These are phyloP conservation scores for Coenonympha arcania DNA, from an alignment of 2,888 invertebrate genomes.

Conservation along the genomic window DNA sequence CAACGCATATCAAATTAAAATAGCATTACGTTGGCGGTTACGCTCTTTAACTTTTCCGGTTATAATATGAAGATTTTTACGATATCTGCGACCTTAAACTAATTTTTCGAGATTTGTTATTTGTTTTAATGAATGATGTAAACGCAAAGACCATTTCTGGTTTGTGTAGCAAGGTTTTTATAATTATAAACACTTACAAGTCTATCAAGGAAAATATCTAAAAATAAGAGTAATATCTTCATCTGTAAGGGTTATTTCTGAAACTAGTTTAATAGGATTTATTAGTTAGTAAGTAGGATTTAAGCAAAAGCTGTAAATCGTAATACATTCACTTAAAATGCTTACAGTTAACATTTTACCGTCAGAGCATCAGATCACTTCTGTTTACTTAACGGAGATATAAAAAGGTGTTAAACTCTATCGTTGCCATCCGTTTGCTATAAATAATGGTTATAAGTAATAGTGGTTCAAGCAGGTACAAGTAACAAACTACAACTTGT, in stretches of 20 bases:
- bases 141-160: conserved; percentile 6
- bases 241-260: too few relatives aligned
- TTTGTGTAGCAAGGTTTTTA: conserved; percentile 9
- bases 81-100: conserved; percentile 19
- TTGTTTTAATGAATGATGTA: conserved; percentile 8
- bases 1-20: conserved; percentile 4
- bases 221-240: too few relatives aligned
- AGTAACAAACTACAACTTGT: too few relatives aligned
- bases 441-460: not conserved
- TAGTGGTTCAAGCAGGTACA: too few relatives aligned
- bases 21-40: conserved; percentile 8
- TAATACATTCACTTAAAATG: not conserved
- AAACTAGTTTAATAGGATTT: too few relatives aligned
- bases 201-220: too few relatives aligned
- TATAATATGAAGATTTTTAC: conserved; percentile 4
- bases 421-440: conserved; percentile 3
- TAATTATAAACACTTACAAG: not conserved
- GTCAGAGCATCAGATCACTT: conserved; percentile 1
- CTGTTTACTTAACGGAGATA: conserved; percentile 10
- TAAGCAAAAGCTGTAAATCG: too few relatives aligned
- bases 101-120: conserved; percentile 14
- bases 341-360: conserved; percentile 2
- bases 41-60: conserved; percentile 13
- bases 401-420: not conserved
- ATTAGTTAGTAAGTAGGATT: too few relatives aligned